Conservation (phyloP, 2,113 vertebrate species). For the Acrocephalus kingi region DNA sequence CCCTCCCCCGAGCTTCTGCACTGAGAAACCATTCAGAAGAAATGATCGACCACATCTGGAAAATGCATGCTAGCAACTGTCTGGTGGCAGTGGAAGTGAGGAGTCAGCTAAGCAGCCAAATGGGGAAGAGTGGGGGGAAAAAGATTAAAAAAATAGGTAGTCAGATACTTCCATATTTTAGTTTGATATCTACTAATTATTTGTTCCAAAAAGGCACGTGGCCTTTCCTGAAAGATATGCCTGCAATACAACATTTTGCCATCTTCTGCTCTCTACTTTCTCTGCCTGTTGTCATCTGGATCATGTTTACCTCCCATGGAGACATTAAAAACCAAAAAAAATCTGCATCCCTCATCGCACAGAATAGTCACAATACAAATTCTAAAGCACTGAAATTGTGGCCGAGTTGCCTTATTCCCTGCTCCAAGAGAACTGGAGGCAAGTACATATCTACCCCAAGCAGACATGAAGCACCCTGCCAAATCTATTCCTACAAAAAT, state of each 20-base stretch:
- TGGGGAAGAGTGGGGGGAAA: rapidly evolving
- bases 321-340: neutral
- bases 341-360: neutral
- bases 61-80: neutral
- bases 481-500: neutral
- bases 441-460: neutral
- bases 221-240: neutral
- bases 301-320: neutral
- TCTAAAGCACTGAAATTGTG: neutral
- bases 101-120: neutral
- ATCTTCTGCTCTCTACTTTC: neutral
- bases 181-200: neutral
- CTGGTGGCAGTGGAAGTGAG: neutral
- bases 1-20: neutral
- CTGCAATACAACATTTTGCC: neutral
- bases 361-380: neutral
- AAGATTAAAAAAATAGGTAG: neutral
- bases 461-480: neutral
- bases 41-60: neutral
- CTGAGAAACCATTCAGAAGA: neutral
- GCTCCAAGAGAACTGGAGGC: neutral
- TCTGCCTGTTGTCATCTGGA: neutral
- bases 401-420: neutral
- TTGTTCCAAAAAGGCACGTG: neutral
- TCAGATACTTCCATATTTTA: neutral